Evolutionary conservation across 2,113 vertebrate species (phyloP).

Genomic region (Steatornis caripensis): DNA sequence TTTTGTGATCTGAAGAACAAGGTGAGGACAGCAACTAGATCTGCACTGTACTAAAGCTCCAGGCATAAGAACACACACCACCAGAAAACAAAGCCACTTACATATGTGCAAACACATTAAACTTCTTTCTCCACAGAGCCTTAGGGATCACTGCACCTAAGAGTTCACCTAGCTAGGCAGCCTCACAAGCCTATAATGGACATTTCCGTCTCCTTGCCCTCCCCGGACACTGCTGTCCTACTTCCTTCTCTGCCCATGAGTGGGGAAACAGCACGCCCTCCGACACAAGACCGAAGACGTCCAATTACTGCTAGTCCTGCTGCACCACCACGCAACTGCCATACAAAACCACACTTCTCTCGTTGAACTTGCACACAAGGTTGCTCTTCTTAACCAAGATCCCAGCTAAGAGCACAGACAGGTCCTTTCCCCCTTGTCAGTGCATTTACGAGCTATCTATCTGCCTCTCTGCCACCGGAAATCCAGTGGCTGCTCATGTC

Average conservation of each 20-base stretch:
- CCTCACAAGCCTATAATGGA: background rate
- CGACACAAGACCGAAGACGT: background rate
- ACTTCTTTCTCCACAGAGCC: background rate
- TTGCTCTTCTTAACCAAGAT: background rate
- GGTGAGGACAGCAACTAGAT: background rate
- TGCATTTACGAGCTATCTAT: background rate
- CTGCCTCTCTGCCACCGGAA: background rate
- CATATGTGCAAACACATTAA: background rate
- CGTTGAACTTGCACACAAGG: fast-evolving
- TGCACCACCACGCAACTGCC: background rate
- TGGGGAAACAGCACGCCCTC: background rate
- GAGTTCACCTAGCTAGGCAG: background rate
- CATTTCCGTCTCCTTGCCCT: background rate
- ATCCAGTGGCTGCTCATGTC: background rate
- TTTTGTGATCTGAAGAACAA: background rate
- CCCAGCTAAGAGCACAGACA: background rate
- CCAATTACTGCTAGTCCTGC: background rate
- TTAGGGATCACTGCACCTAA: background rate
- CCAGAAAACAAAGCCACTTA: background rate
- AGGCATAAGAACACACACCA: background rate
- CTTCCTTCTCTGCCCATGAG: background rate
- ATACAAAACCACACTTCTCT: fast-evolving
- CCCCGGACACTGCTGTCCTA: background rate
- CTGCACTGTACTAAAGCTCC: background rate
- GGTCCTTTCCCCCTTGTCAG: background rate